These are phyloP conservation scores for Drosophila chauvacae DNA, from an alignment of 1,140 invertebrate species.

Conservation along the genomic window DNA sequence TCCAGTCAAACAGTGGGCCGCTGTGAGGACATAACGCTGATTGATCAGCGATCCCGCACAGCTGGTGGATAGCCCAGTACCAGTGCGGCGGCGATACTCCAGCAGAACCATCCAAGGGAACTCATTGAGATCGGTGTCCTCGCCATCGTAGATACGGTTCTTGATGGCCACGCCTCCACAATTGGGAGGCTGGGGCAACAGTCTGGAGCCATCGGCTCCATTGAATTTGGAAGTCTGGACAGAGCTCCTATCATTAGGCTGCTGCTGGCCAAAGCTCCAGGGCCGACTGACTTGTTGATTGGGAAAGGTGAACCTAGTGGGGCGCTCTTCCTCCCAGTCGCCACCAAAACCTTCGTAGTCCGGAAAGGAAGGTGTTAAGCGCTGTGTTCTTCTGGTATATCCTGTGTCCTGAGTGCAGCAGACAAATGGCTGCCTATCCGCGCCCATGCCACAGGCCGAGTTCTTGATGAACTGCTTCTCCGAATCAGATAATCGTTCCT, in stretches of 20 bases:
- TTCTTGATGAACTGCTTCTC: slow-evolving; percentile 60
- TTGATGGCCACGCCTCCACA: slow-evolving; percentile 76
- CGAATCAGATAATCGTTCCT: slow-evolving; percentile 31
- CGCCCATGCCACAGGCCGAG: slow-evolving; percentile 64
- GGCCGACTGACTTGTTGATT: slow-evolving; percentile 22
- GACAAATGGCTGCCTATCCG: slow-evolving; percentile 60
- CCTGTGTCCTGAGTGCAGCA: slow-evolving; percentile 77
- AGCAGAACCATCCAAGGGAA: slow-evolving; percentile 88
- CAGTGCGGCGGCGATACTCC: slow-evolving; percentile 85
- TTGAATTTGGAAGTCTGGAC: not conserved
- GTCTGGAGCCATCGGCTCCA: slow-evolving; percentile 46
- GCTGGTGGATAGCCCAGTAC: slow-evolving; percentile 61
- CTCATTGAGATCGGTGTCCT: slow-evolving; percentile 85
- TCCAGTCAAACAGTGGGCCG: slow-evolving; percentile 88
- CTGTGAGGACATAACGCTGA: slow-evolving; percentile 88
- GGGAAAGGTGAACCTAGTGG: slow-evolving; percentile 35
- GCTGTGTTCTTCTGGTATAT: slow-evolving; percentile 40
- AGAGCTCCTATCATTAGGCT: slow-evolving; percentile 8
- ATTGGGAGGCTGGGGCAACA: slow-evolving; percentile 65
- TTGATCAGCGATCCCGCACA: slow-evolving; percentile 87
- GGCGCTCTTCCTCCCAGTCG: slow-evolving; percentile 20
- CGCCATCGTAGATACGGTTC: slow-evolving; percentile 78
- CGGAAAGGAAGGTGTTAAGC: slow-evolving; percentile 21
- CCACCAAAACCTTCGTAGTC: slow-evolving; percentile 50
- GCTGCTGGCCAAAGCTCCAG: slow-evolving; percentile 57